Evolutionary conservation across 2,888 invertebrate species (phyloP).

Genomic region (Uloborus plumipes): DNA sequence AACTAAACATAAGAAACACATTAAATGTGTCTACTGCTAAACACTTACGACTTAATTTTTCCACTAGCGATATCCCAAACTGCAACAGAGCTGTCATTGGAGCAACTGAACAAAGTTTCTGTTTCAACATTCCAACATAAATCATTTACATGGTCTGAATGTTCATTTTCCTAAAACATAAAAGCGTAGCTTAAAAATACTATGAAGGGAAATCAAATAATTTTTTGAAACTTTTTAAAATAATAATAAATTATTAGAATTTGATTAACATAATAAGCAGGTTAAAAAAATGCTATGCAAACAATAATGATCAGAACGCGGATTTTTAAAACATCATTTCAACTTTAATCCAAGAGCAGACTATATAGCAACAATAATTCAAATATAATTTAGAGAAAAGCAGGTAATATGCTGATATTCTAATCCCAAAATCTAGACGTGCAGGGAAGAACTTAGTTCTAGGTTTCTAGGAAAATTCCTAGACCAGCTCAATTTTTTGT

Average conservation of each 20-base stretch:
- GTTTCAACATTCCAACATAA: conserved; percentile 76
- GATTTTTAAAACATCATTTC: background rate
- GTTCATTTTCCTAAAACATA: conserved; percentile 71
- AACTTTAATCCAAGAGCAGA: background rate
- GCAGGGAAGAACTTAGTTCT: no score
- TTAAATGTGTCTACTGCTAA: conserved; percentile 69
- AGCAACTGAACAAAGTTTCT: conserved; percentile 75
- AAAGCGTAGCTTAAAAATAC: background rate
- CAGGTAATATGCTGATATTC: no score
- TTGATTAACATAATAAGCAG: background rate
- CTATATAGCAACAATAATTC: background rate
- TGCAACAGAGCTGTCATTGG: conserved; percentile 74
- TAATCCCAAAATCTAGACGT: no score
- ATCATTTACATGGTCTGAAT: conserved; percentile 75
- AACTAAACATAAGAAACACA: conserved; percentile 70
- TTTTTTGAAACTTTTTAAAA: no score
- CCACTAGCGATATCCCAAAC: conserved; percentile 72
- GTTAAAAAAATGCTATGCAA: background rate
- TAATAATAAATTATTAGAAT: no score
- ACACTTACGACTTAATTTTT: conserved; percentile 73
- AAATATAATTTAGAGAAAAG: no score
- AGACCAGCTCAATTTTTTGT: no score
- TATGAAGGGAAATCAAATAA: background rate
- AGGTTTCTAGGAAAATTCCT: no score
- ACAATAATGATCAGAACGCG: background rate